Evolutionary conservation across 2,888 invertebrate genomes (phyloP).

Genomic region (Orthosia gracilis): DNA sequence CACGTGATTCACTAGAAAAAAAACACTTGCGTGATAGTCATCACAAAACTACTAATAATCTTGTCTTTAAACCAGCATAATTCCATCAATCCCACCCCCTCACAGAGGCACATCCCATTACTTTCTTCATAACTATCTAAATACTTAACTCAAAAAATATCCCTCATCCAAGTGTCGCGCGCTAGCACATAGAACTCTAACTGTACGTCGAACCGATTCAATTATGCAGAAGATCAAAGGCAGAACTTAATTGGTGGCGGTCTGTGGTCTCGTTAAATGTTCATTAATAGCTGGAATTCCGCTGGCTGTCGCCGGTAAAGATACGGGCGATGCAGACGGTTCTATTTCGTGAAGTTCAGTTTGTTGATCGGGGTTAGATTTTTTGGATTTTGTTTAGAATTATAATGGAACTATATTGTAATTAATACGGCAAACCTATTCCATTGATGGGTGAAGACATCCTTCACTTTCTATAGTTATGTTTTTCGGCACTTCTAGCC

Average conservation of each 20-base stretch:
- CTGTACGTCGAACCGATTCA: slow-evolving; percentile 61
- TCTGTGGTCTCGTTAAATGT: slow-evolving; percentile 71
- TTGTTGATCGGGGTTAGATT: background rate
- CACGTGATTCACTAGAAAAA: too few relatives aligned
- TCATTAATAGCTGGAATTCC: slow-evolving; percentile 63
- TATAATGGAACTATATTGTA: too few relatives aligned
- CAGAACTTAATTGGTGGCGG: slow-evolving; percentile 70
- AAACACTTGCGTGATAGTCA: too few relatives aligned
- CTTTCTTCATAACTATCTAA: slow-evolving; percentile 6
- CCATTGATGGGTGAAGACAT: too few relatives aligned
- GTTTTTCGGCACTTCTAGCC: too few relatives aligned
- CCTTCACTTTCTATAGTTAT: too few relatives aligned
- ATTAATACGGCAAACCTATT: too few relatives aligned
- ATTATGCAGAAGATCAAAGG: slow-evolving; percentile 73
- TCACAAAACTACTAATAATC: too few relatives aligned
- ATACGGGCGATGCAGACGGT: slow-evolving; percentile 41
- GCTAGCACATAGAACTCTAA: slow-evolving; percentile 15
- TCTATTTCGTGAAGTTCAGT: slow-evolving; percentile 12
- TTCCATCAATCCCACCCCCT: background rate
- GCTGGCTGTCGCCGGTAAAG: slow-evolving; percentile 56
- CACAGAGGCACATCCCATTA: background rate
- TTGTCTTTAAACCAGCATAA: background rate
- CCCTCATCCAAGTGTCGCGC: slow-evolving; percentile 9
- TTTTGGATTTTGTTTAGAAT: background rate
- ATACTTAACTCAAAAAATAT: slow-evolving; percentile 40